Percentiles rank a stretch among this genome's conserved stretches.
phyloP scores from a whole-genome alignment of 2,113 vertebrate genomes.

The Sylvia atricapilla region DNA sequence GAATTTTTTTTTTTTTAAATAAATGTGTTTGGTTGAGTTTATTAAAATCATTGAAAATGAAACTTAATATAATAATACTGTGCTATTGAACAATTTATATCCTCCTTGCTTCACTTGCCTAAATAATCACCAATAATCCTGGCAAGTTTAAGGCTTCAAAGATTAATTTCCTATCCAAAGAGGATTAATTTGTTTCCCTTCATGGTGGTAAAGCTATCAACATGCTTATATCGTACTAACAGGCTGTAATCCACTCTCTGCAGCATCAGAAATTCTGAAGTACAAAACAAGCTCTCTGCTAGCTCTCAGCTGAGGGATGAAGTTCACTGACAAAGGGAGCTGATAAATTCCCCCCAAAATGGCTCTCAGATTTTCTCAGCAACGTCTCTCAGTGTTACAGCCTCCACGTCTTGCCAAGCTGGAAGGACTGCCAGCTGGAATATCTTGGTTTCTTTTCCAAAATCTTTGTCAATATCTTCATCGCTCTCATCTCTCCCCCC shows the following conservation, averaged over 20 bases:
- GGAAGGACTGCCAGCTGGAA: not conserved
- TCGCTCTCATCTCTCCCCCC: not conserved
- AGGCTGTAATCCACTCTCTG: not conserved
- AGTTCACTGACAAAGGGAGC: not conserved
- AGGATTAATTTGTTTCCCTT: not conserved
- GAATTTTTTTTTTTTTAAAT: not conserved
- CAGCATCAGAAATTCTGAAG: not conserved
- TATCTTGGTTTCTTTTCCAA: not conserved
- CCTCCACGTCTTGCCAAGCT: not conserved
- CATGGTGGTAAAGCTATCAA: not conserved
- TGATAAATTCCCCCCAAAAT: not conserved
- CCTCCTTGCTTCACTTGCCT: not conserved
- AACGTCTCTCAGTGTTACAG: not conserved
- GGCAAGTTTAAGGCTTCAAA: not conserved
- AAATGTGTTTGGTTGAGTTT: not conserved
- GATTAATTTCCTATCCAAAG: not conserved
- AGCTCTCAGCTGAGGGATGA: not conserved
- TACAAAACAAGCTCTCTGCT: not conserved
- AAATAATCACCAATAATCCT: not conserved
- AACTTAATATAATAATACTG: not conserved
- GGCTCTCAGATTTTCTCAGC: not conserved
- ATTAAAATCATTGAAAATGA: not conserved
- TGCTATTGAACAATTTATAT: not conserved
- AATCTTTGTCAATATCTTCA: not conserved
- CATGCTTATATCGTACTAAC: not conserved